phyloP scores from a whole-genome alignment of 2,797 vertebrate species.

The Notamacropus eugenii region DNA sequence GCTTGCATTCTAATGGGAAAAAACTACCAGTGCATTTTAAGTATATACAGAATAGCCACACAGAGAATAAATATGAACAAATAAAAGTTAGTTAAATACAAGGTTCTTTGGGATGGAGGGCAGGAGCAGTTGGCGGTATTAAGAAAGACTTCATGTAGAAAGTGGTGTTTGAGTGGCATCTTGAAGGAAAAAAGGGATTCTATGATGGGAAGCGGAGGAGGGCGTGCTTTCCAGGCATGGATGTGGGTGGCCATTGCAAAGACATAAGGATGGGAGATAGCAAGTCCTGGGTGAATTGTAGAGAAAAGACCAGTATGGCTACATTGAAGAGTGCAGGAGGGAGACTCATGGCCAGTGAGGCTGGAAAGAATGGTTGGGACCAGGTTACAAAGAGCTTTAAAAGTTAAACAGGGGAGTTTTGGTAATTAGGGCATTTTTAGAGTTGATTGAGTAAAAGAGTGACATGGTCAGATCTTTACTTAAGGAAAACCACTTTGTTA shows the following conservation, averaged over 20 bases:
- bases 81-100: not conserved
- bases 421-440: not conserved
- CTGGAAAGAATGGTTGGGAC: not conserved
- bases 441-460: not conserved
- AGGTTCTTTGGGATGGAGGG: not conserved
- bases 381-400: not conserved
- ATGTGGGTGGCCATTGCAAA: not conserved
- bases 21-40: not conserved
- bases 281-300: accelerated
- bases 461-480: not conserved
- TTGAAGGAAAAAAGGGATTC: not conserved
- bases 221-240: not conserved
- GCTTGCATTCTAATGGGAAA: not conserved
- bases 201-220: not conserved
- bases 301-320: not conserved
- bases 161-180: not conserved
- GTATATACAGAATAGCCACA: not conserved
- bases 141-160: not conserved
- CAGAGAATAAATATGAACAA: not conserved
- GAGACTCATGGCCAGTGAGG: not conserved
- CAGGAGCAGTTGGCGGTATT: not conserved
- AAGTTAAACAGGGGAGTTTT: no score
- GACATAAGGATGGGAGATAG: not conserved
- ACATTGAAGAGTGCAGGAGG: not conserved
- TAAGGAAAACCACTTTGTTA: no score